A percentile compares a stretch with the other conserved stretches of the same genome.
phyloP scores from a whole-genome alignment of 2,888 invertebrate genomes.

The Drosophila suboccidentalis region DNA sequence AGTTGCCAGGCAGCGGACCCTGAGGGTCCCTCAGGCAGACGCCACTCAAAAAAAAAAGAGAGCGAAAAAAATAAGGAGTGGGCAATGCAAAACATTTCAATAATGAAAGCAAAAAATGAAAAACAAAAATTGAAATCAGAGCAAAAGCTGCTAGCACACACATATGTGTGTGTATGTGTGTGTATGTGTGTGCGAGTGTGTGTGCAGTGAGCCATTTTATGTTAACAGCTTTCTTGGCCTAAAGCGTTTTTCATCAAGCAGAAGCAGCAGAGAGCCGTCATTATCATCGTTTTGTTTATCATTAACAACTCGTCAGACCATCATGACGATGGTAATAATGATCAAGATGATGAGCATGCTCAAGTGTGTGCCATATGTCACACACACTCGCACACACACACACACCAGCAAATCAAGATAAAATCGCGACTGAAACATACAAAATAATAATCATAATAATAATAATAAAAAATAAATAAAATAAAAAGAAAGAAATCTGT shows the following conservation, averaged over 20 bases:
- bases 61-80: neutral
- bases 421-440: slow-evolving; percentile 29
- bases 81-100: slow-evolving; percentile 63
- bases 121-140: slow-evolving; percentile 33
- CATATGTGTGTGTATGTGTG: slow-evolving; percentile 20
- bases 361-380: slow-evolving; percentile 74
- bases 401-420: slow-evolving; percentile 43
- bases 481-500: slow-evolving; percentile 13
- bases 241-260: slow-evolving; percentile 69
- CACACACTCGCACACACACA: slow-evolving; percentile 23
- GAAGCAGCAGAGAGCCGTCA: slow-evolving; percentile 19
- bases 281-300: slow-evolving; percentile 74
- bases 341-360: slow-evolving; percentile 37
- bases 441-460: slow-evolving; percentile 42
- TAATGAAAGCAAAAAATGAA: slow-evolving; percentile 47
- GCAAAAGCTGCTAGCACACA: slow-evolving; percentile 44
- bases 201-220: slow-evolving; percentile 77
- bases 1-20: slow-evolving; percentile 38
- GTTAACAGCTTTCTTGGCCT: slow-evolving; percentile 79
- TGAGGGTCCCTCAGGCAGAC: slow-evolving; percentile 23
- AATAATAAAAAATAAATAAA: slow-evolving; percentile 30
- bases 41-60: neutral
- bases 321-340: slow-evolving; percentile 34
- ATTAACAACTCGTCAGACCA: slow-evolving; percentile 75
- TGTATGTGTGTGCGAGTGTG: slow-evolving; percentile 21